phyloP scores from a whole-genome alignment of 2,797 vertebrate species.

The Agapornis canus region DNA sequence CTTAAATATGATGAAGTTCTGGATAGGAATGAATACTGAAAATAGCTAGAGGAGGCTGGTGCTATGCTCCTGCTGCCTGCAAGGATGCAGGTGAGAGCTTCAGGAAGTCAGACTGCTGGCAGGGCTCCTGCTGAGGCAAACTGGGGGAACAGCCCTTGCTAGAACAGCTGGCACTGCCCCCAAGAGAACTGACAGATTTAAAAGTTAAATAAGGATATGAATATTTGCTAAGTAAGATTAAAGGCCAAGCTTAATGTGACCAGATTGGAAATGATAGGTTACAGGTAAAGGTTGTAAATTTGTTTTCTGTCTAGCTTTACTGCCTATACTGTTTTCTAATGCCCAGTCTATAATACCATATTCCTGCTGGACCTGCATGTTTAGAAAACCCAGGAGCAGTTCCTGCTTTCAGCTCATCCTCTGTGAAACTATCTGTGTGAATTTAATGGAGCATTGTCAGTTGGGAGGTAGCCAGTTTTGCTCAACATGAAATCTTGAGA shows the following conservation, averaged over 20 bases:
- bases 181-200: not conserved
- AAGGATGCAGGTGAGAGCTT: rapidly evolving
- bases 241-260: rapidly evolving
- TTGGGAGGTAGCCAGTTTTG: rapidly evolving
- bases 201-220: not conserved
- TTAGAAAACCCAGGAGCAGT: not conserved
- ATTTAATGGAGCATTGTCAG: not conserved
- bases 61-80: rapidly evolving
- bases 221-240: not conserved
- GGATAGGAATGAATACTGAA: not conserved
- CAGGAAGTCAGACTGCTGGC: rapidly evolving
- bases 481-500: not conserved
- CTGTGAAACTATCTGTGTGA: not conserved
- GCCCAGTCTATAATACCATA: rapidly evolving
- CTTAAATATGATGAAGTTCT: not conserved
- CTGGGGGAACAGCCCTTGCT: not conserved
- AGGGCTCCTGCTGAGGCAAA: not conserved
- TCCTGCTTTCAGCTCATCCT: not conserved
- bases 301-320: rapidly evolving
- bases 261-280: not conserved
- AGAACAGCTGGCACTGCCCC: not conserved
- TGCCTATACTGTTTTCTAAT: not conserved
- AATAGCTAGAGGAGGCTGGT: not conserved
- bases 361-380: not conserved
- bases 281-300: not conserved